Percentiles rank a stretch among this genome's conserved stretches.
These are phyloP conservation scores for Channa argus DNA, from an alignment of 2,113 vertebrate genomes.

Conservation along the genomic window DNA sequence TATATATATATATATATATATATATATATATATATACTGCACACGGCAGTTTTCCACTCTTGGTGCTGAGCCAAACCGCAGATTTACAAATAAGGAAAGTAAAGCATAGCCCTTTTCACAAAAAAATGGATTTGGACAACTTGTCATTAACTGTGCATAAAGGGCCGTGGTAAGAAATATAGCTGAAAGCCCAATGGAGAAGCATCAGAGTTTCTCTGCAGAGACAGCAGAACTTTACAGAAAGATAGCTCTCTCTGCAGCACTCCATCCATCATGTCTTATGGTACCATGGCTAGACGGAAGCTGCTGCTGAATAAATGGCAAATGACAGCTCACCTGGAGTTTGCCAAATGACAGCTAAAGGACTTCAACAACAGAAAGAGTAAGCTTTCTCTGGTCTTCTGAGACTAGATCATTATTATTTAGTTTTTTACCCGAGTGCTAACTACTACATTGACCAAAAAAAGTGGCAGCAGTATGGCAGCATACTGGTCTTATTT, in stretches of 20 bases:
- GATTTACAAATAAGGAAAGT: slow-evolving; percentile 1
- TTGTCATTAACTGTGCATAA: slow-evolving; percentile 26
- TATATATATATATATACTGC: background rate
- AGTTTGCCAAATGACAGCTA: slow-evolving; percentile 68
- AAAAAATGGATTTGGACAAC: slow-evolving; percentile 14
- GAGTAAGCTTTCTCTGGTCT: slow-evolving; percentile 35
- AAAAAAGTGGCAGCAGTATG: slow-evolving; percentile 6
- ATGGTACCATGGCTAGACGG: slow-evolving; percentile 39
- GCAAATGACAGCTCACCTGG: slow-evolving; percentile 65
- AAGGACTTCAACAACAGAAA: slow-evolving; percentile 40
- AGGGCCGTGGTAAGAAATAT: slow-evolving; percentile 11
- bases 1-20: background rate
- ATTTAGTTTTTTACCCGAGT: slow-evolving; percentile 31
- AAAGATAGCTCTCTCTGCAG: slow-evolving; percentile 28
- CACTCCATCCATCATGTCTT: slow-evolving; percentile 55
- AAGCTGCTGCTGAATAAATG: slow-evolving; percentile 62
- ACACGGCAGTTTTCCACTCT: background rate
- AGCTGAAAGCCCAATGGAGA: slow-evolving; percentile 16
- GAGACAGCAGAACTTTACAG: slow-evolving; percentile 22
- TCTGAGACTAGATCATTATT: slow-evolving; percentile 22
- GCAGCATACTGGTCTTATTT: background rate
- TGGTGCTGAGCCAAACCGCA: slow-evolving; percentile 15
- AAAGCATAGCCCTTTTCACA: background rate
- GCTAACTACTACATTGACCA: slow-evolving; percentile 9
- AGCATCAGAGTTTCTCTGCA: slow-evolving; percentile 28